Conservation (phyloP, 2,113 vertebrate species). For the Galemys pyrenaicus region DNA sequence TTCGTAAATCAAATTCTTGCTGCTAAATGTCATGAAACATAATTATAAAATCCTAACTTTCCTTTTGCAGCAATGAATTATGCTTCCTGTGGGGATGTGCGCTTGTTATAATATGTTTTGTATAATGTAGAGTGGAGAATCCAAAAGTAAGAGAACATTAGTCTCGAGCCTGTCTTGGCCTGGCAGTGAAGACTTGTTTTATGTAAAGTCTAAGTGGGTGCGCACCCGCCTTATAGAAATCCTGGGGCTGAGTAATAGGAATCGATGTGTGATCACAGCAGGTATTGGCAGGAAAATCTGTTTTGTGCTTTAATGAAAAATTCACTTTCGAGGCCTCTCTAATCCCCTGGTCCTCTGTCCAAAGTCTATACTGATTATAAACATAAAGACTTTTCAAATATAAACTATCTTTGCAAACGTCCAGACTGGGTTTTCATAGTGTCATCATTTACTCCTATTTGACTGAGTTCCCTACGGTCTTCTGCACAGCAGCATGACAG, state of each 20-base stretch:
- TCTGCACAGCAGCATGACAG: neutral
- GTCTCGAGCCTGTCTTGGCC: neutral
- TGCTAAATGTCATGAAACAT: conserved; percentile 66
- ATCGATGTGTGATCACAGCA: neutral
- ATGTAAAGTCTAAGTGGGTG: neutral
- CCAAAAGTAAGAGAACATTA: neutral
- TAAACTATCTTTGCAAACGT: neutral
- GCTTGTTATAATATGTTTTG: conserved; percentile 54
- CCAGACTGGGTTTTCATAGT: conserved; percentile 15
- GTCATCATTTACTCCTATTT: neutral
- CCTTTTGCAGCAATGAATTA: conserved; percentile 50
- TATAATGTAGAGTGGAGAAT: conserved; percentile 19
- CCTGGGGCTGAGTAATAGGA: neutral
- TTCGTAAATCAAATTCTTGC: conserved; percentile 67
- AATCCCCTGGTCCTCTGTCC: neutral
- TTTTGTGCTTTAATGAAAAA: conserved; percentile 26
- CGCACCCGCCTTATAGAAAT: neutral
- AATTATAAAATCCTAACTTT: conserved; percentile 62
- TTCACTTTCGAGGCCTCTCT: neutral
- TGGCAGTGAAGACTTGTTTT: neutral
- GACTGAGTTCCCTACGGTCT: neutral
- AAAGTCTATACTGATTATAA: neutral
- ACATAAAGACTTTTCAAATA: conserved; percentile 36
- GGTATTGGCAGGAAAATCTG: neutral
- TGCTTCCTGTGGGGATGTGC: conserved; percentile 30